A percentile compares a stretch with the other conserved stretches of the same genome.
phyloP scores from a whole-genome alignment of 2,888 invertebrate species.

The Eugnorisma glareosa region DNA sequence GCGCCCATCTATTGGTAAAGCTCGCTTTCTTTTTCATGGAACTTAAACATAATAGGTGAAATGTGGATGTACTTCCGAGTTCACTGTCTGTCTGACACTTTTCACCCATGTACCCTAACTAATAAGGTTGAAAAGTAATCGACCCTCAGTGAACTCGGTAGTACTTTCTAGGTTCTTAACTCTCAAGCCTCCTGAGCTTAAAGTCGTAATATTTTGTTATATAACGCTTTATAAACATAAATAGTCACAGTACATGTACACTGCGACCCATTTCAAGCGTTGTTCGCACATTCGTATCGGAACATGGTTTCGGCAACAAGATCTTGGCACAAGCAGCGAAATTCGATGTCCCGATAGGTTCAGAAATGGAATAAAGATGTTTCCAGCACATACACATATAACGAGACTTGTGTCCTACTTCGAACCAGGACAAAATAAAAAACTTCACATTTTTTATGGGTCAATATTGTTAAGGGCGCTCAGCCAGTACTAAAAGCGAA shows the following conservation, averaged over 20 bases:
- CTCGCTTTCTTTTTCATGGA: background rate
- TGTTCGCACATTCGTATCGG: constrained; percentile 27
- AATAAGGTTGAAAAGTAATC: too few relatives aligned
- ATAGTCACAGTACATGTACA: background rate
- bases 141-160: too few relatives aligned
- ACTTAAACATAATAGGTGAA: background rate
- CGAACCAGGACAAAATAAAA: background rate
- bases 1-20: too few relatives aligned
- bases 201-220: background rate
- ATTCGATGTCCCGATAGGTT: constrained; percentile 7
- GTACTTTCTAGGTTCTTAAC: background rate
- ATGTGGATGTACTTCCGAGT: background rate
- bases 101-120: too few relatives aligned
- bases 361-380: constrained; percentile 34
- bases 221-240: background rate
- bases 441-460: background rate
- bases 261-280: constrained; percentile 13
- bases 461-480: background rate
- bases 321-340: constrained; percentile 38
- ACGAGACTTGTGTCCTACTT: constrained; percentile 11
- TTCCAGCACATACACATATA: constrained; percentile 21
- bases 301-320: constrained; percentile 23
- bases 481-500: too few relatives aligned
- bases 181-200: background rate
- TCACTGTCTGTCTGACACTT: too few relatives aligned